Base-by-base conservation (phyloP, 2,113 vertebrate species). In the Pseudolaguvia tuberculata region DNA sequence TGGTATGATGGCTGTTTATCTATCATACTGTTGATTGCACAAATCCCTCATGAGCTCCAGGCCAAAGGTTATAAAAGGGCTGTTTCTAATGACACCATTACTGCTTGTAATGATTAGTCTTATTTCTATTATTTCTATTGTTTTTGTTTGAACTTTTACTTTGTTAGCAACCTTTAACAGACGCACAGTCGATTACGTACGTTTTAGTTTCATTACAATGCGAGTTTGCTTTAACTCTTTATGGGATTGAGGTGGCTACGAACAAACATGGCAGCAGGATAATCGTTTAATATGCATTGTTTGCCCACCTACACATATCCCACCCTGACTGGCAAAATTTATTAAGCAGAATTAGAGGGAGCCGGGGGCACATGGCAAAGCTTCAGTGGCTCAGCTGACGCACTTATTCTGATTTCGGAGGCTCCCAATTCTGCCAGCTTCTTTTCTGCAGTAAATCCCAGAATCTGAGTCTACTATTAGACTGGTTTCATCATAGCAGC, bases 131-230 rank as follows among this genome's bases (percentile, higher is more conserved):
- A 42, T 42, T 4, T 42, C 7, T 42, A 8, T 42, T 42, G 39
- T 42, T 42, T 42, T 42, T 42, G 39, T 42, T 9, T 6, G 39
- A 42, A 8, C 61, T 75, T 80, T 50, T 29, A 57, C n/a, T 53
- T 57, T 17, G 66, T 74, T 39, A 48, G 58, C 18, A 59, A 21
- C 63, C 76, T 63, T 80, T 75, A 56, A 51, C 69, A 63, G 51
- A 52, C 69, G 50, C 68, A 76, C 8, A 53, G 65, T 51, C 48
- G 81, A 82, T 82, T 80, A 80, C 70, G 57, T 78, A 67, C 51
- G 67, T 72, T 68, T 63, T 72, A 77, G 48, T 78, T 76, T 68
- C 69, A 80, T 78, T 78, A 80, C 76, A 80, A 82, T 76, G 69
- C 35, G 21, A 73, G 78, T 73, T 65, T 29, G 48, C 62, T 78